Conservation (phyloP, 2,113 vertebrate species). For the Pomatostomus ruficeps region DNA sequence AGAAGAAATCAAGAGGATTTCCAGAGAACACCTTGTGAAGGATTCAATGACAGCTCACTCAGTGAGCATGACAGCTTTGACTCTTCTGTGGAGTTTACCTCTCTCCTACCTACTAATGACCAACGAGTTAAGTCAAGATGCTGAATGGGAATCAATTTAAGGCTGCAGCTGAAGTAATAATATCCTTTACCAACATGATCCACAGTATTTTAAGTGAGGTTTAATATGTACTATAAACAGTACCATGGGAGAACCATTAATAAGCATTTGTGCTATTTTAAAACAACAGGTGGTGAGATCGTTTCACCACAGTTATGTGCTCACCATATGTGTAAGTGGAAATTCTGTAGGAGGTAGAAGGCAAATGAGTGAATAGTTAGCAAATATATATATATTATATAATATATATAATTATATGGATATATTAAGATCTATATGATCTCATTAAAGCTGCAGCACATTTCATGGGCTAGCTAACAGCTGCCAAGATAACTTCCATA, state of each 20-base stretch:
- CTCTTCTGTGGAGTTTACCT: neutral
- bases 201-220: constrained; percentile 51
- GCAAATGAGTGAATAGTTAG: constrained; percentile 52
- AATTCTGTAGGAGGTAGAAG: constrained; percentile 53
- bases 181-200: constrained; percentile 46
- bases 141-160: neutral
- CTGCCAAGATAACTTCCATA: neutral
- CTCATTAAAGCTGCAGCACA: constrained; percentile 47
- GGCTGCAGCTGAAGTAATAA: constrained; percentile 28
- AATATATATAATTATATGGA: constrained; percentile 32
- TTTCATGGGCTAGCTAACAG: constrained; percentile 9
- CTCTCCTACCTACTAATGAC: neutral
- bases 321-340: constrained; percentile 56
- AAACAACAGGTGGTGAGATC: constrained; percentile 62
- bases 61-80: neutral
- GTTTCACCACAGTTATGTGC: constrained; percentile 48
- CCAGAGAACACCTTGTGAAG: neutral
- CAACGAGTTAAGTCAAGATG: neutral
- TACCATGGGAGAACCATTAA: constrained; percentile 51
- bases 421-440: constrained; percentile 31
- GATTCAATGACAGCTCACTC: neutral
- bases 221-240: constrained; percentile 56
- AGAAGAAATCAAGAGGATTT: neutral
- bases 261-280: constrained; percentile 59
- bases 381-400: constrained; percentile 48